A percentile compares a stretch with the other conserved stretches of the same genome.
These are phyloP conservation scores for Pomacea maculata DNA, from an alignment of 1,140 invertebrate species.

Conservation along the genomic window DNA sequence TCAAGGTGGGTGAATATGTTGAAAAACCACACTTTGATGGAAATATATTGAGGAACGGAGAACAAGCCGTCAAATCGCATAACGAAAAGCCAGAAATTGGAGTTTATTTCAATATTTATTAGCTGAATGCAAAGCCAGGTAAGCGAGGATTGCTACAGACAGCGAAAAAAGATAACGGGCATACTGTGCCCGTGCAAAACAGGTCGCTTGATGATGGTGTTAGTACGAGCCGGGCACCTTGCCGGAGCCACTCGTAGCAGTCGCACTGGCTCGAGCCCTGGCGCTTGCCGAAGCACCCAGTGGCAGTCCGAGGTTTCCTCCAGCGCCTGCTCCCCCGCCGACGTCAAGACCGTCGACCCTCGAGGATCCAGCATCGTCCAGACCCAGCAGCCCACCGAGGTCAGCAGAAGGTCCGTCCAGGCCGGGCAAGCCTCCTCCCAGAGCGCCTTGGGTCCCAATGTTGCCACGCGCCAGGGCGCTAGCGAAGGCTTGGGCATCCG, in stretches of 20 bases:
- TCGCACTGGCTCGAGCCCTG: not conserved
- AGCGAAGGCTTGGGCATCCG: not conserved
- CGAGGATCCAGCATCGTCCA: not conserved
- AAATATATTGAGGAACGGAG: no score
- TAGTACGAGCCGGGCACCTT: not conserved
- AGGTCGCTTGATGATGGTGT: not conserved
- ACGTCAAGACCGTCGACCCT: not conserved
- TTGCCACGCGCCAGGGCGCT: no score
- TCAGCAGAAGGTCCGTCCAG: not conserved
- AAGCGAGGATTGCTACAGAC: no score
- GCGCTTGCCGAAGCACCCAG: not conserved
- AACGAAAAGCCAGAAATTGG: no score
- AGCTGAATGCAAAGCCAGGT: no score
- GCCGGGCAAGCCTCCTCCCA: no score
- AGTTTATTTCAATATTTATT: no score
- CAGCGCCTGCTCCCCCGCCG: not conserved
- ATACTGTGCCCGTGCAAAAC: no score
- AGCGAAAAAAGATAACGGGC: no score
- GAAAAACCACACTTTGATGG: no score
- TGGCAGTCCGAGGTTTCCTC: not conserved
- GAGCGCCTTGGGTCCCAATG: no score
- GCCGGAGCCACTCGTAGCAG: not conserved
- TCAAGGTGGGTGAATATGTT: not conserved
- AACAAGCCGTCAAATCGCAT: no score
- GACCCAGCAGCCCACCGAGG: not conserved